These are phyloP conservation scores for Rotaria magnacalcarata DNA, from an alignment of 2,888 invertebrate species.

Conservation along the genomic window DNA sequence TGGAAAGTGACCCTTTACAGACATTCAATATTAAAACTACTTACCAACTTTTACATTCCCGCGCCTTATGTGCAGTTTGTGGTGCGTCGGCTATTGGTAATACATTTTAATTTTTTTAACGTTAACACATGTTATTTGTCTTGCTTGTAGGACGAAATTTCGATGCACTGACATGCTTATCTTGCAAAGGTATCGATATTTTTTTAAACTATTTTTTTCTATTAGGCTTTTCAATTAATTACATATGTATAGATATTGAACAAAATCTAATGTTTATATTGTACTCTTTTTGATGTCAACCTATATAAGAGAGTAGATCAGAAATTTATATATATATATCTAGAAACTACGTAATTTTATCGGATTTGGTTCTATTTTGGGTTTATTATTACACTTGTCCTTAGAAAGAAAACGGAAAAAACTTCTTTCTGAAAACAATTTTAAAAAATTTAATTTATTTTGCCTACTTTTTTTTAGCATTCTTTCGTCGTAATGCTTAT, in stretches of 20 bases:
- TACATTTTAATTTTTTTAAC: not conserved
- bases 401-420: no score
- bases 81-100: not conserved
- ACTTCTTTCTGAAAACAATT: not conserved
- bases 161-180: constrained; percentile 7
- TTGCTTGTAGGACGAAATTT: not conserved
- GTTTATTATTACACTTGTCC: no score
- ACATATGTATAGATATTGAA: not conserved
- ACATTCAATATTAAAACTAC: not conserved
- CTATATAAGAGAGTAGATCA: no score
- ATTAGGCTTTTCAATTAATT: not conserved
- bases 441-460: not conserved
- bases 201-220: not conserved
- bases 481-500: not conserved
- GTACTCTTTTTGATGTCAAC: not conserved
- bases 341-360: no score
- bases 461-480: not conserved
- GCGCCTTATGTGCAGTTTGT: not conserved
- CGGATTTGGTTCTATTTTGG: no score
- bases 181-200: not conserved
- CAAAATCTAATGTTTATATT: not conserved
- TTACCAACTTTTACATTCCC: not conserved
- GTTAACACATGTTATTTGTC: not conserved
- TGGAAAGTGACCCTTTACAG: not conserved
- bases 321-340: no score